phyloP scores from a whole-genome alignment of 2,888 invertebrate species.

The Ectemnius lituratus region DNA sequence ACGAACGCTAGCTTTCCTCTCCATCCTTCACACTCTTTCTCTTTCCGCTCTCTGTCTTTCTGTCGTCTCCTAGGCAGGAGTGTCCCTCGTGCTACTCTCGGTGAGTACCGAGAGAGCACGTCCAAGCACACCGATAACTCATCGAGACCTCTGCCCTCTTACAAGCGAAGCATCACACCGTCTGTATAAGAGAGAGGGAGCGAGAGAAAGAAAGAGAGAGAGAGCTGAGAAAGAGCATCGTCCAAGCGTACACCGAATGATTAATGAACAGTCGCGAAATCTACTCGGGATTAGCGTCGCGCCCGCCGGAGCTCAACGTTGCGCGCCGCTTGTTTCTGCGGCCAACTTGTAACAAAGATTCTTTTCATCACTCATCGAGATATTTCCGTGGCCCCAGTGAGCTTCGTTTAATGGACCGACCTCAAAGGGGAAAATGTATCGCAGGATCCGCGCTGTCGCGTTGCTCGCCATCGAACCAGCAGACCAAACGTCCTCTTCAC shows the following conservation, averaged over 20 bases:
- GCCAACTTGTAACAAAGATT: conserved; percentile 55
- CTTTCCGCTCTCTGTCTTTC: too few relatives aligned
- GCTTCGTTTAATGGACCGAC: conserved; percentile 40
- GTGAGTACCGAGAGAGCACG: conserved; percentile 27
- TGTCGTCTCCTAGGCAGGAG: conserved; percentile 23
- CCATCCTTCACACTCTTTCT: too few relatives aligned
- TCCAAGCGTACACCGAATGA: conserved; percentile 37
- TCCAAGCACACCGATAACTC: conserved; percentile 51
- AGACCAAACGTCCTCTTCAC: background rate
- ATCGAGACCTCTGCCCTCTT: conserved; percentile 56
- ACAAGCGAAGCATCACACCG: conserved; percentile 48
- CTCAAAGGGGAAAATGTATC: conserved; percentile 32
- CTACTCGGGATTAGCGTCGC: conserved; percentile 54
- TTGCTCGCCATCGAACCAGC: conserved; percentile 30
- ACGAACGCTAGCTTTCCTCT: conserved; percentile 21
- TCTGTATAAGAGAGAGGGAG: conserved; percentile 25
- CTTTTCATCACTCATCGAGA: conserved; percentile 50
- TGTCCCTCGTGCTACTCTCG: conserved; percentile 27
- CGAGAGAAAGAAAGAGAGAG: too few relatives aligned
- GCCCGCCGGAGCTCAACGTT: conserved; percentile 28
- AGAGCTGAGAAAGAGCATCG: conserved; percentile 18
- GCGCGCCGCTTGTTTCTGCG: conserved; percentile 41
- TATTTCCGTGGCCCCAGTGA: conserved; percentile 40
- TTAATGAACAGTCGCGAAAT: conserved; percentile 58
- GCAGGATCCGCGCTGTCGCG: conserved; percentile 13